A percentile compares a stretch with the other conserved stretches of the same genome.
Conservation (phyloP, 2,113 vertebrate species). For the Verasper variegatus region DNA sequence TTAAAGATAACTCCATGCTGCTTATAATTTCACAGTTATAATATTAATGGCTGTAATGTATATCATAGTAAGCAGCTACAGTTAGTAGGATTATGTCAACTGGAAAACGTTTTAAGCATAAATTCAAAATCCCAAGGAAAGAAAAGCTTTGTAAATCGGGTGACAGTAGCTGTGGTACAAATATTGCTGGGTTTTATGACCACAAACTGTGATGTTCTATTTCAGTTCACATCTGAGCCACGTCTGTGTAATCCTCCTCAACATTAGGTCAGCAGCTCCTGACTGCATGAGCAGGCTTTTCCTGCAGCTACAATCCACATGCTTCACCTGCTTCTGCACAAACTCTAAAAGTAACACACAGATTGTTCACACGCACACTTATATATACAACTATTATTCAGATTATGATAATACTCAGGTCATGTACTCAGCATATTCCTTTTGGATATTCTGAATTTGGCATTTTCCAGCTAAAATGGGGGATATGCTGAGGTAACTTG, state of each 20-base stretch:
- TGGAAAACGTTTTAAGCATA: neutral
- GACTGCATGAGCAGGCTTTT: slow-evolving; percentile 33
- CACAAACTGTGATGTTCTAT: slow-evolving; percentile 37
- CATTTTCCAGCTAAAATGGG: neutral
- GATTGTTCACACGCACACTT: neutral
- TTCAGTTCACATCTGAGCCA: slow-evolving; percentile 30
- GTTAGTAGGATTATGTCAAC: neutral
- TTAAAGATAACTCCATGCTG: too few relatives aligned
- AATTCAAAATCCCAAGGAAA: neutral
- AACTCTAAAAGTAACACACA: neutral
- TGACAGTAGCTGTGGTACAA: neutral
- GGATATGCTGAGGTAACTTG: too few relatives aligned
- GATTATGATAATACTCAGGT: neutral
- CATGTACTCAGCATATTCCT: neutral
- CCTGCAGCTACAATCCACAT: slow-evolving; percentile 39
- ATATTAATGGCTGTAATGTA: neutral
- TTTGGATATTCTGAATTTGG: neutral
- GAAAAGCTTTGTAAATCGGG: neutral
- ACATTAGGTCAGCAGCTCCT: slow-evolving; percentile 36
- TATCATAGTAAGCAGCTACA: neutral
- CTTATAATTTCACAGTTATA: too few relatives aligned
- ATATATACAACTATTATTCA: neutral
- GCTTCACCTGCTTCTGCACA: neutral
- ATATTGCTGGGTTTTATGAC: slow-evolving; percentile 12
- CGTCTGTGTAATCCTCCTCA: slow-evolving; percentile 49